phyloP scores from a whole-genome alignment of 1,140 invertebrate species.

The Drosophila nannoptera region DNA sequence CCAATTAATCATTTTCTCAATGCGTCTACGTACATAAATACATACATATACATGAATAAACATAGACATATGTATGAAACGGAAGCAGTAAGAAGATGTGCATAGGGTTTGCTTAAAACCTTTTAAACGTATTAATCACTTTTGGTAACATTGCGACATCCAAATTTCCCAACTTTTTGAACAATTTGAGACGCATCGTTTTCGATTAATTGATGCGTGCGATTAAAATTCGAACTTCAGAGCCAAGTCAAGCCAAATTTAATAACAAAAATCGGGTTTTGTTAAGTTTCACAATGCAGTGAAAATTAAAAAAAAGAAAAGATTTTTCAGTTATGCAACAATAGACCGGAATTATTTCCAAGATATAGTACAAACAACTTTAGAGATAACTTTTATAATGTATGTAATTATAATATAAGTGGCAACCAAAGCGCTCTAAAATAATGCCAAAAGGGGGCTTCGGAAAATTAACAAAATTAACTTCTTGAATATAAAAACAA shows the following conservation, averaged over 20 bases:
- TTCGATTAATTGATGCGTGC: conserved; percentile 58
- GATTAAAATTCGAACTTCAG: conserved; percentile 28
- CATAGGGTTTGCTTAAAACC: conserved; percentile 70
- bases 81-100: conserved; percentile 45
- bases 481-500: conserved; percentile 10
- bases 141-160: conserved; percentile 53
- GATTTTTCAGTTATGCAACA: conserved; percentile 70
- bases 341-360: conserved; percentile 79
- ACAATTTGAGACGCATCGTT: conserved; percentile 47
- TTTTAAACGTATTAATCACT: conserved; percentile 61
- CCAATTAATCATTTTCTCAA: conserved; percentile 32
- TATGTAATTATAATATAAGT: conserved; percentile 74
- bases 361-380: conserved; percentile 79
- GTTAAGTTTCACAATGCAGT: conserved; percentile 44
- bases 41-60: too few species aligned
- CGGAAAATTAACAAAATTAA: conserved; percentile 6
- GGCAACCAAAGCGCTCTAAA: conserved; percentile 48
- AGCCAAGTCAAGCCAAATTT: conserved; percentile 43
- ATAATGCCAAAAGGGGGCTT: conserved; percentile 9
- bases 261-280: conserved; percentile 49
- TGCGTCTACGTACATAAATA: conserved; percentile 15
- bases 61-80: conserved; percentile 2
- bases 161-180: conserved; percentile 28
- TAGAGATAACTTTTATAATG: conserved; percentile 79
- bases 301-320: conserved; percentile 35